Evolutionary conservation across 1,140 invertebrate genomes (phyloP), one percentile per base, ranked within the genome.

Genomic region (Bombus ignitus): DNA sequence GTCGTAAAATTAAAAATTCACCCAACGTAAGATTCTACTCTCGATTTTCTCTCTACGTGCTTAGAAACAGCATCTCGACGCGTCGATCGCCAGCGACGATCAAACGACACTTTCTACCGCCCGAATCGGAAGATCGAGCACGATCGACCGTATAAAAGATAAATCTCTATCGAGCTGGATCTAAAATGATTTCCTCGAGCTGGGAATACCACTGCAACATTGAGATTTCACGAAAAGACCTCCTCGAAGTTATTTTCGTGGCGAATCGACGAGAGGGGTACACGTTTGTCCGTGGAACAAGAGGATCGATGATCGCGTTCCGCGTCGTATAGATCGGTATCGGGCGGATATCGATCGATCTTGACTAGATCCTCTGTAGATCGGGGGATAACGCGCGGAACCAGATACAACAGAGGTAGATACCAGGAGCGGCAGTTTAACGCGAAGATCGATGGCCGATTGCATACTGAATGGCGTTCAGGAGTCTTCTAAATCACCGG

Each of bases 401-500:
- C 86, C 77, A 86, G 66, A 32, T 47, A 82, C 80, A 80, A 87
- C 88, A 83, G 65, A 81, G 83, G 77, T 78, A 66, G 89, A 75
- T 90, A 83, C 78, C 76, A 68, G 73, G 70, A 86, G 73, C 77
- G 80, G 71, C 59, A 47, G 68, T 88, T 90, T 84, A 90, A 90
- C 83, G 82, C 65, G 65, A 91, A 92, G 92, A 93, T 92, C 89
- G 93, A 92, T 93, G 92, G 89, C 78, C 88, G 90, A 93, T 93
- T 91, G 89, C 90, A 86, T 92, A 87, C 86, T 83, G 85, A 89
- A 91, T 90, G 81, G 87, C 85, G 85, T 93, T 91, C 87, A 82
- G 88, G 85, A 88, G 88, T 70, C 88, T 88, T 92, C 90, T 93
- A 92, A 91, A 93, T 94, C 93, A 93, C 92, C 42, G 53, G 82